phyloP scores from a whole-genome alignment of 1,140 invertebrate species.

The Pectinophora gossypiella region DNA sequence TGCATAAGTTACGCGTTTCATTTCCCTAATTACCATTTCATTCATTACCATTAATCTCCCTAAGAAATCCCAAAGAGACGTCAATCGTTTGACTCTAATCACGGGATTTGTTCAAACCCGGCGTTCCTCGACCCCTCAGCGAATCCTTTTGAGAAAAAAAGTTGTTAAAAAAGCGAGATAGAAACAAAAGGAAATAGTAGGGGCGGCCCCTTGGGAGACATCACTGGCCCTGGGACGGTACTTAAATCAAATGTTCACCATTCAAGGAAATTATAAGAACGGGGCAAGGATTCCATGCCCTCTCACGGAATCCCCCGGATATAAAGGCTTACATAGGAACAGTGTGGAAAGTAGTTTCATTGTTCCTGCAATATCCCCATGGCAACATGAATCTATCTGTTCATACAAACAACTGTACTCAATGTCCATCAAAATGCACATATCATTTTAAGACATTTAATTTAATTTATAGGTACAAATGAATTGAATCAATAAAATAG shows the following conservation, averaged over 20 bases:
- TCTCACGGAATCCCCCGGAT: conserved; percentile 33
- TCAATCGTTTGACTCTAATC: conserved; percentile 48
- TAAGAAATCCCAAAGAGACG: conserved; percentile 34
- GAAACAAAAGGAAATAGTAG: conserved; percentile 67
- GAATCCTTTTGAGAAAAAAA: conserved; percentile 56
- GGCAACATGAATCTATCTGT: too few relatives aligned
- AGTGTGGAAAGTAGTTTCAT: conserved; percentile 35
- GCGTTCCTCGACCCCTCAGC: conserved; percentile 35
- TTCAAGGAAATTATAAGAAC: conserved; percentile 70
- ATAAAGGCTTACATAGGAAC: conserved; percentile 42
- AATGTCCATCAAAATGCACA: too few relatives aligned
- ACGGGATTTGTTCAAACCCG: conserved; percentile 47
- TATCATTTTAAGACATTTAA: too few relatives aligned
- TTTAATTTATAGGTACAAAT: too few relatives aligned
- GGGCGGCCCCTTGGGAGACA: conserved; percentile 55
- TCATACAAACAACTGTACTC: too few relatives aligned
- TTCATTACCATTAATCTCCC: conserved; percentile 48
- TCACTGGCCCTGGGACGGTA: conserved; percentile 60
- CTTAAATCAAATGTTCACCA: conserved; percentile 69
- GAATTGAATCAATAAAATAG: too few relatives aligned
- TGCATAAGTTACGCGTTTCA: conserved; percentile 52
- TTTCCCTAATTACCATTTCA: conserved; percentile 49
- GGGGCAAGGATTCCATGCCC: conserved; percentile 40
- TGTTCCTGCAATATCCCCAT: conserved; percentile 24
- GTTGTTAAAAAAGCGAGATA: conserved; percentile 56